Evolutionary conservation across 2,797 vertebrate species (phyloP).

Genomic region (Lacerta bilineata): DNA sequence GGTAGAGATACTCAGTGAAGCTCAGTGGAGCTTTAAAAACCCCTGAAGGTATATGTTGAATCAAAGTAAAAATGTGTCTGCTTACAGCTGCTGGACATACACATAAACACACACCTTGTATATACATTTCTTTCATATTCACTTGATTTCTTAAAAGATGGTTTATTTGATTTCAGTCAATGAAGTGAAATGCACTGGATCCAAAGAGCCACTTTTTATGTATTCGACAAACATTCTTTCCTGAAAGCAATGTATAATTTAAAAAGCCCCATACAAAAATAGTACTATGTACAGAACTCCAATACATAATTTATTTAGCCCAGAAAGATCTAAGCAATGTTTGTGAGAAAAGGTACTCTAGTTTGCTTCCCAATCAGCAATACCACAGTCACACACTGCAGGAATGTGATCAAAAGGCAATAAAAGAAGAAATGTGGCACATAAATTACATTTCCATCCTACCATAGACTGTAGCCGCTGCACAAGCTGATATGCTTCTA

Average conservation of each 20-base stretch:
- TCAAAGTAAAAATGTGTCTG: not conserved
- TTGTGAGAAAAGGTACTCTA: not conserved
- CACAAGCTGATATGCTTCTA: constrained; percentile 92
- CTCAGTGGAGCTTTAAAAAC: not conserved
- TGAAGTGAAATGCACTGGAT: not conserved
- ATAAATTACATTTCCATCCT: not conserved
- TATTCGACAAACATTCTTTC: constrained; percentile 22
- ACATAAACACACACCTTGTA: not conserved
- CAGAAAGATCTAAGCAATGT: not conserved
- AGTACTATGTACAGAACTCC: not conserved
- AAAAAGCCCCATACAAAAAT: not conserved
- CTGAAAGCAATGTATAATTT: not conserved
- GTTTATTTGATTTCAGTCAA: constrained; percentile 26
- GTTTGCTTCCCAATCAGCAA: not conserved
- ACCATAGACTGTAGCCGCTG: constrained; percentile 97
- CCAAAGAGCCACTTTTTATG: constrained; percentile 27
- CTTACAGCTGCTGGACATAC: not conserved
- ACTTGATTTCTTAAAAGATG: not conserved
- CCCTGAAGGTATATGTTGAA: not conserved
- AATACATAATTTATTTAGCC: not conserved
- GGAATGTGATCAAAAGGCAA: accelerated
- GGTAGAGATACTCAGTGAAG: not conserved
- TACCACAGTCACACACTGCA: not conserved
- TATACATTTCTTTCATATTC: not conserved
- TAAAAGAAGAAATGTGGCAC: not conserved